A percentile compares a stretch with the other conserved stretches of the same genome.
phyloP scores from a whole-genome alignment of 2,888 invertebrate genomes.

The Melieria picta region DNA sequence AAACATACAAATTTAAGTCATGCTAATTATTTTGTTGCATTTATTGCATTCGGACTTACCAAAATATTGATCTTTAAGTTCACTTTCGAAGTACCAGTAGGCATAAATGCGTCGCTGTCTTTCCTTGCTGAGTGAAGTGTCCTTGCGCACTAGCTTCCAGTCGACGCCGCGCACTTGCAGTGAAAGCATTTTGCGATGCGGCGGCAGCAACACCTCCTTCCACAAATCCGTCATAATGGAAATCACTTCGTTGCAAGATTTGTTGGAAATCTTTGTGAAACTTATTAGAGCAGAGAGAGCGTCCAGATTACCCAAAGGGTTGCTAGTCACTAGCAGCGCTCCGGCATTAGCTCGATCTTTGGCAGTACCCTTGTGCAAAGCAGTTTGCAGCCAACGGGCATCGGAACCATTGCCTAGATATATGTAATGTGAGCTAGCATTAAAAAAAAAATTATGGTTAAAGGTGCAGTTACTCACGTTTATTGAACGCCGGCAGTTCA shows the following conservation, averaged over 20 bases:
- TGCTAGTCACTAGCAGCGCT: conserved; percentile 63
- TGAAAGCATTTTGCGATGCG: conserved; percentile 60
- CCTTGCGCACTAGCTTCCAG: conserved; percentile 62
- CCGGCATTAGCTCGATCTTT: conserved; percentile 66
- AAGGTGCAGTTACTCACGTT: conserved; percentile 50
- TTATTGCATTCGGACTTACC: conserved; percentile 60
- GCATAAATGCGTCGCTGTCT: conserved; percentile 74
- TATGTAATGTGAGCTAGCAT: no score
- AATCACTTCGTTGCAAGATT: conserved; percentile 61
- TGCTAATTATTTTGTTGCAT: neutral
- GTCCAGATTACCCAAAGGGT: conserved; percentile 63
- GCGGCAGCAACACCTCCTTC: conserved; percentile 62
- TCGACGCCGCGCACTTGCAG: conserved; percentile 61
- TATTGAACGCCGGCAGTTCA: conserved; percentile 53
- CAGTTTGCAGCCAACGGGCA: conserved; percentile 64
- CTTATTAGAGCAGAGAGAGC: conserved; percentile 60
- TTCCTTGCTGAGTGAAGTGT: conserved; percentile 68
- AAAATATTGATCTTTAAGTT: conserved; percentile 81
- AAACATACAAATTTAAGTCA: neutral
- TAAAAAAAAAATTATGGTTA: neutral
- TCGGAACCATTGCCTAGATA: conserved; percentile 62
- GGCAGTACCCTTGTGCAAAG: conserved; percentile 65
- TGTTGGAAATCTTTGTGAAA: conserved; percentile 63
- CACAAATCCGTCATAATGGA: conserved; percentile 60
- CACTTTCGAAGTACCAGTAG: conserved; percentile 90